Evolutionary conservation across 2,888 invertebrate genomes (phyloP), one percentile per base, ranked within the genome.

Genomic region (Tipula vernalis): DNA sequence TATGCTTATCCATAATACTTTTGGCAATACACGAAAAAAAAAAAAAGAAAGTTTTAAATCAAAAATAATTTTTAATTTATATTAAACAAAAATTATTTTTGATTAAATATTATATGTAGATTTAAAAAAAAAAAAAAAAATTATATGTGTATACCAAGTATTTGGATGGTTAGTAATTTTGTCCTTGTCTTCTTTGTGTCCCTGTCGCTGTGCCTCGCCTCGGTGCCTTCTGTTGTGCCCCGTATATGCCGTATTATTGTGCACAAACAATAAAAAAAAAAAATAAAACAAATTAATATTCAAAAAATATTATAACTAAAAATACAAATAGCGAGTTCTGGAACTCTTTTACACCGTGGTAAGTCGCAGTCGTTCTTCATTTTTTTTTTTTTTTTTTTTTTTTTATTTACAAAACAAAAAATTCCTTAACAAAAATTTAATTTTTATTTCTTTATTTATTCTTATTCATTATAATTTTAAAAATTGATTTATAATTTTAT

Each of bases 341-440:
- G 97, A 97, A 96, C 95, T 97, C 97, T 95, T 97, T 97, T 96
- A 96, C 96, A 95, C 97, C 97, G 95, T 96, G 97, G 97, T 98
- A 97, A 97, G 97, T 97, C 95, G 94, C 95, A 94, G 88, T 88
- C 88, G 87, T 87, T 87, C 87, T 88, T 88, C 86, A 85, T 88
- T 87, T 88, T 87, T 87, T 39, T 39, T 2, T 39, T 39, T 6
- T 39, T 39, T 6, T 6, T 39, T 39, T 39, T 2, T 39, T 39
- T 6, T 86, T 88, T 87, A 85, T 87, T 86, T 18, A 84, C 36
- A 86, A 87, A 87, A 84, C 85, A 87, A 87, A 87, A 87, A 88
- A 87, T 12, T 87, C 88, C 88, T 89, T 87, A 88, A 28, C 28
- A 28, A 28, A 89, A 88, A 44, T 87, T 47, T 87, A 71, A 86